A percentile compares a stretch with the other conserved stretches of the same genome.
Evolutionary conservation across 2,888 invertebrate genomes (phyloP).

Genomic region (Leptinotarsa rubiginosa): DNA sequence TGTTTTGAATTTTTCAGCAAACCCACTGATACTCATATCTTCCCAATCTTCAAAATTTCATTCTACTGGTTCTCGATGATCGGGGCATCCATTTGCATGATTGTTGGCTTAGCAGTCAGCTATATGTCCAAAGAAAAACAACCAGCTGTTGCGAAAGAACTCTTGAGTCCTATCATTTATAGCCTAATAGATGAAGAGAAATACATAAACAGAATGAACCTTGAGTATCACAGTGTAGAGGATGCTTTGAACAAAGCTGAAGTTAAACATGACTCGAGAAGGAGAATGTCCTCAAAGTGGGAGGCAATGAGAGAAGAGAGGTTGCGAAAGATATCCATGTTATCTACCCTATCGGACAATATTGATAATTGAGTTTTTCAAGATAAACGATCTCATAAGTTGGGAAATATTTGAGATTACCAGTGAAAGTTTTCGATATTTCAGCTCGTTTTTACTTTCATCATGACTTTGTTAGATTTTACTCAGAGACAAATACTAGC

Average conservation of each 20-base stretch:
- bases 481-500: too few species aligned
- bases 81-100: conserved; percentile 45
- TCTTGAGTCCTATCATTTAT: conserved; percentile 52
- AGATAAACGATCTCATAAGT: too few species aligned
- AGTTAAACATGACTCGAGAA: neutral
- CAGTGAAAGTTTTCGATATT: too few species aligned
- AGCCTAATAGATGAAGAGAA: conserved; percentile 43
- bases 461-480: too few species aligned
- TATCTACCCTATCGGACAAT: conserved; percentile 18
- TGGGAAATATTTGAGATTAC: too few species aligned
- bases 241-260: conserved; percentile 35
- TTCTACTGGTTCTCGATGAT: conserved; percentile 53
- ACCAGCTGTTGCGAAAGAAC: conserved; percentile 45
- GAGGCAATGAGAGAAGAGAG: conserved; percentile 31
- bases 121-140: conserved; percentile 47
- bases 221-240: conserved; percentile 37
- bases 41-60: conserved; percentile 51
- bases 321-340: conserved; percentile 35
- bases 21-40: conserved; percentile 17
- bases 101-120: conserved; percentile 51
- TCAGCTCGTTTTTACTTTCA: too few species aligned
- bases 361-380: conserved; percentile 5
- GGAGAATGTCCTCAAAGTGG: conserved; percentile 28
- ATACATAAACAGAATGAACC: conserved; percentile 31
- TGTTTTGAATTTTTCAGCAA: conserved; percentile 3